phyloP scores from a whole-genome alignment of 2,113 vertebrate species.

The Todiramphus saurophagus region DNA sequence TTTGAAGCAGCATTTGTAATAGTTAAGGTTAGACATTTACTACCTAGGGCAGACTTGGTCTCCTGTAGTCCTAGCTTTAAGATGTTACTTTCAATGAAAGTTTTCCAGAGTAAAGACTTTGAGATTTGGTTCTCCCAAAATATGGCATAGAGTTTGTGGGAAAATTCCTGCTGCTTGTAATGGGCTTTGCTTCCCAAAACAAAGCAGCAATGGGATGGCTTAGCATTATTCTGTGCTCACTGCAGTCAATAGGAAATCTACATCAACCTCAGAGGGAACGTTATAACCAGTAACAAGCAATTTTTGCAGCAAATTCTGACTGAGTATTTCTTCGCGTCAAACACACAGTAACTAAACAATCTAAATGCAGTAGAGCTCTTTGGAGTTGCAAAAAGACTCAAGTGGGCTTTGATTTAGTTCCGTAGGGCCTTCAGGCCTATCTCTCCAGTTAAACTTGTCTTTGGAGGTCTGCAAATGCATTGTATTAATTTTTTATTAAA shows the following conservation, averaged over 20 bases:
- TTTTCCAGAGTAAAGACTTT: neutral
- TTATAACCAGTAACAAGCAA: neutral
- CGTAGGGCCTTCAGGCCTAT: neutral
- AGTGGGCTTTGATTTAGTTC: neutral
- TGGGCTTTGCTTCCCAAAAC: neutral
- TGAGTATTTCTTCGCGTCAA: neutral
- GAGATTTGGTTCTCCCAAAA: neutral
- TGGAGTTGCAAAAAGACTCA: neutral
- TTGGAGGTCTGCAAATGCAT: neutral
- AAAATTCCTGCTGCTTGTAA: neutral
- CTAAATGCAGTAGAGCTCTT: neutral
- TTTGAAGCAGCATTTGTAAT: neutral
- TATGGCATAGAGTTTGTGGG: neutral
- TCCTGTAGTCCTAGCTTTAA: neutral
- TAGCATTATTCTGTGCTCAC: neutral
- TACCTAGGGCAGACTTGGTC: neutral
- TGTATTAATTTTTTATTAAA: neutral
- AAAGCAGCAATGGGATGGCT: neutral
- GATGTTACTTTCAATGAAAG: neutral
- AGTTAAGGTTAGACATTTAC: neutral
- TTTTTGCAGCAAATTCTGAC: neutral
- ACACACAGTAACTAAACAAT: neutral
- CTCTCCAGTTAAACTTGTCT: neutral
- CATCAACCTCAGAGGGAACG: neutral
- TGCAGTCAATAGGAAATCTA: neutral